These are phyloP conservation scores for Dichetophora obliterata DNA, from an alignment of 2,888 invertebrate genomes.

Conservation along the genomic window DNA sequence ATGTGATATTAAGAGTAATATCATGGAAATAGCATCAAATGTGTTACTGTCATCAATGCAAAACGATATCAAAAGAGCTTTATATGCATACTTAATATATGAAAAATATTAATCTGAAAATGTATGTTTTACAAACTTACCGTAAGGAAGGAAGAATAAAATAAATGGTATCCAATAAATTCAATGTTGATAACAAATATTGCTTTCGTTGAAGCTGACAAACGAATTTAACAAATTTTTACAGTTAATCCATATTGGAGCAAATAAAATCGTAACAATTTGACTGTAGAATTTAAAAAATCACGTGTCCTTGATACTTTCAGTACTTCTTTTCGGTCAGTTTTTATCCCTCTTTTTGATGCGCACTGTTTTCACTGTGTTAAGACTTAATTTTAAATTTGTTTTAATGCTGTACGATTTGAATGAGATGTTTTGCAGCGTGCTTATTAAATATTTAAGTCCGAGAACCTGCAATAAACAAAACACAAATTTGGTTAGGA, in stretches of 20 bases:
- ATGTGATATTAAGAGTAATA: not conserved
- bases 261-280: not conserved
- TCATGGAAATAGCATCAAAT: not conserved
- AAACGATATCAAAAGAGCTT: no score
- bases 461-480: not conserved
- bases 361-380: not conserved
- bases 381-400: not conserved
- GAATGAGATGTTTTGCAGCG: not conserved
- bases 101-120: not conserved
- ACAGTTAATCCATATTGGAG: not conserved
- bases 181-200: slow-evolving; percentile 28
- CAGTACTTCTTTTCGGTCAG: not conserved
- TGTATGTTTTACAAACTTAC: slow-evolving; percentile 16
- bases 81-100: not conserved
- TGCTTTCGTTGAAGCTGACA: not conserved
- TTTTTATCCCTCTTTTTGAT: not conserved
- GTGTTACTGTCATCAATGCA: no score
- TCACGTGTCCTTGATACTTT: slow-evolving; percentile 10
- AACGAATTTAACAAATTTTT: slow-evolving; percentile 22
- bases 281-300: not conserved
- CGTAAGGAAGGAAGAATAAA: slow-evolving; percentile 34
- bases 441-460: not conserved
- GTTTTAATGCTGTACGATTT: not conserved
- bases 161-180: slow-evolving; percentile 16
- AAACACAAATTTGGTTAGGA: not conserved